phyloP scores from a whole-genome alignment of 2,888 invertebrate species.

The Esperia sulphurella region DNA sequence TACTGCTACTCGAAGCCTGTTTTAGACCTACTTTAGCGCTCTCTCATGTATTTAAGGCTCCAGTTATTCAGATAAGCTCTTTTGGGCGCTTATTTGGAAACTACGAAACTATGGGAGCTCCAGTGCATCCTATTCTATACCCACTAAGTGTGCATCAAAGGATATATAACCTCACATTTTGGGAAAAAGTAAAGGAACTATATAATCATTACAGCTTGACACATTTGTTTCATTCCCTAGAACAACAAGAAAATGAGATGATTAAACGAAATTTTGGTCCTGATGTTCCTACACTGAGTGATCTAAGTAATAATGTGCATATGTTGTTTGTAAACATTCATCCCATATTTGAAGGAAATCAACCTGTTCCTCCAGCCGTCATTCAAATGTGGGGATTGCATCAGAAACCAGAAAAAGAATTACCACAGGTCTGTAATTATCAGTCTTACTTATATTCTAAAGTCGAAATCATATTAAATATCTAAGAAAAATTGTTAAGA shows the following conservation, averaged over 20 bases:
- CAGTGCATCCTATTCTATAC: constrained; percentile 21
- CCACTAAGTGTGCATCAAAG: constrained; percentile 19
- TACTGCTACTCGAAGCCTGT: constrained; percentile 33
- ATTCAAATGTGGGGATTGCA: constrained; percentile 59
- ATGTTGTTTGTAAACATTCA: constrained; percentile 57
- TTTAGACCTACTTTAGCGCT: constrained; percentile 20
- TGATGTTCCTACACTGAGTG: constrained; percentile 21
- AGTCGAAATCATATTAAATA: too few relatives aligned
- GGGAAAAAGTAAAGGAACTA: constrained; percentile 26
- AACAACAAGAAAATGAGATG: constrained; percentile 12
- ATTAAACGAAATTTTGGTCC: constrained; percentile 21
- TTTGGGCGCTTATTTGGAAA: constrained; percentile 20
- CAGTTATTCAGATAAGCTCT: constrained; percentile 35
- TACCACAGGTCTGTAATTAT: constrained; percentile 46
- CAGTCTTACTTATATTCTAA: not conserved
- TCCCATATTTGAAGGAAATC: constrained; percentile 40
- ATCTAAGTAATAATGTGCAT: constrained; percentile 36
- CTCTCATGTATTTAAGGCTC: constrained; percentile 30
- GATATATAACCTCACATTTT: constrained; percentile 23
- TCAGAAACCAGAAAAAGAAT: constrained; percentile 30
- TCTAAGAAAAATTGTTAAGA: too few relatives aligned
- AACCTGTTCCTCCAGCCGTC: constrained; percentile 52
- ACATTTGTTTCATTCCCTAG: constrained; percentile 3
- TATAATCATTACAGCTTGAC: constrained; percentile 10
- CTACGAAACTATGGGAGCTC: constrained; percentile 22